Evolutionary conservation across 1,140 invertebrate genomes (phyloP).

Genomic region (Telenomus remus): DNA sequence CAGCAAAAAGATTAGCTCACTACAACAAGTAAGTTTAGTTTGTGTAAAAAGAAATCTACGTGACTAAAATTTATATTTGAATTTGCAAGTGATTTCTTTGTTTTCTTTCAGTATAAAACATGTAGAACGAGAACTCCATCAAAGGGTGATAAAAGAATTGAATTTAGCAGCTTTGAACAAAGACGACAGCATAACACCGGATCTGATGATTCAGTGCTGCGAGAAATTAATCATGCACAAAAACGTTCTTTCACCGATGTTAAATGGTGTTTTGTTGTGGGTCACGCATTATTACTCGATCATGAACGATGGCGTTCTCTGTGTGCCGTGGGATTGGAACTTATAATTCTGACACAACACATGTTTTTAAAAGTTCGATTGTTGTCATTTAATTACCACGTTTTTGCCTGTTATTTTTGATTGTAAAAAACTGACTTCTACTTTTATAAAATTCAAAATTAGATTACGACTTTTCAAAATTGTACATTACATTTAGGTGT

Average conservation of each 20-base stretch:
- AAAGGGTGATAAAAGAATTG: constrained; percentile 80
- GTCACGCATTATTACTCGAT: constrained; percentile 95
- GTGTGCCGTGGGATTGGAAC: constrained; percentile 95
- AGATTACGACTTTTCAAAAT: no score
- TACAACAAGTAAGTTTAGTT: constrained; percentile 82
- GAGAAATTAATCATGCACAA: constrained; percentile 80
- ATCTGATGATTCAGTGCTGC: constrained; percentile 91
- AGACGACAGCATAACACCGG: constrained; percentile 92
- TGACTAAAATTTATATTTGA: neutral
- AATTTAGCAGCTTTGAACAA: constrained; percentile 84
- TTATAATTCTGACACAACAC: constrained; percentile 60
- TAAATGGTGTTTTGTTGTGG: constrained; percentile 80
- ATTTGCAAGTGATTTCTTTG: constrained; percentile 45
- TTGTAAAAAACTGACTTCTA: no score
- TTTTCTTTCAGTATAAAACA: constrained; percentile 82
- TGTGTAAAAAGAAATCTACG: no score
- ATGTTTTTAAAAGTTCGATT: no score
- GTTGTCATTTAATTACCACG: no score
- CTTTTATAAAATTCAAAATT: no score
- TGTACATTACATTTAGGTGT: no score
- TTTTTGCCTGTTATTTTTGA: no score
- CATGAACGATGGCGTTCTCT: constrained; percentile 90
- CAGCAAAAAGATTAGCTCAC: constrained; percentile 80
- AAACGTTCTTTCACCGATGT: constrained; percentile 64
- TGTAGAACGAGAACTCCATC: constrained; percentile 82